These are phyloP conservation scores for Saxidomus purpurata DNA, from an alignment of 1,140 invertebrate genomes.

Conservation along the genomic window DNA sequence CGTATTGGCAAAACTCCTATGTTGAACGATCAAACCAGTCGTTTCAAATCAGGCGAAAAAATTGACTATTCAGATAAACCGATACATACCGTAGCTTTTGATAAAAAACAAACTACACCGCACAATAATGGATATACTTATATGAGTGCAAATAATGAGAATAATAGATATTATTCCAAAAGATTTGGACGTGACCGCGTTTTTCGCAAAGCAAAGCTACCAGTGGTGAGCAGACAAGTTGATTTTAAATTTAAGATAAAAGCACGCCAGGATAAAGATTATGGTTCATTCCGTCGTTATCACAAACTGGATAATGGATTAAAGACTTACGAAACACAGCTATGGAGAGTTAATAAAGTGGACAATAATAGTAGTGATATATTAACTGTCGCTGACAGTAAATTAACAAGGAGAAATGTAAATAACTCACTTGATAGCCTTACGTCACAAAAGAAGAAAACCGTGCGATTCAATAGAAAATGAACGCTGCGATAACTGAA, in stretches of 20 bases:
- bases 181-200: background rate
- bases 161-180: background rate
- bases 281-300: background rate
- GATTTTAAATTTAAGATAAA: constrained; percentile 33
- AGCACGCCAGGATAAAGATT: background rate
- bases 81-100: constrained; percentile 11
- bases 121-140: constrained; percentile 23
- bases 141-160: background rate
- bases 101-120: constrained; percentile 21
- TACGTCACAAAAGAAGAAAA: constrained; percentile 19
- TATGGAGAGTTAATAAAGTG: constrained; percentile 22
- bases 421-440: constrained; percentile 10
- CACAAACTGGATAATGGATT: constrained; percentile 20
- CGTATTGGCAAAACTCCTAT: constrained; percentile 1
- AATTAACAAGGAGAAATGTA: constrained; percentile 3
- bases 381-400: background rate
- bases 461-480: constrained; percentile 19
- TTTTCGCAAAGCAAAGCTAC: background rate
- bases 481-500: background rate
- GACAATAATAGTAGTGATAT: constrained; percentile 22
- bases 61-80: constrained; percentile 28
- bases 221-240: background rate
- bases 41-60: constrained; percentile 18
- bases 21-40: background rate
- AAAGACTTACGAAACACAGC: background rate